Evolutionary conservation across 1,140 invertebrate species (phyloP), one percentile per base, ranked within the genome.

Genomic region (Pogonomyrmex californicus): DNA sequence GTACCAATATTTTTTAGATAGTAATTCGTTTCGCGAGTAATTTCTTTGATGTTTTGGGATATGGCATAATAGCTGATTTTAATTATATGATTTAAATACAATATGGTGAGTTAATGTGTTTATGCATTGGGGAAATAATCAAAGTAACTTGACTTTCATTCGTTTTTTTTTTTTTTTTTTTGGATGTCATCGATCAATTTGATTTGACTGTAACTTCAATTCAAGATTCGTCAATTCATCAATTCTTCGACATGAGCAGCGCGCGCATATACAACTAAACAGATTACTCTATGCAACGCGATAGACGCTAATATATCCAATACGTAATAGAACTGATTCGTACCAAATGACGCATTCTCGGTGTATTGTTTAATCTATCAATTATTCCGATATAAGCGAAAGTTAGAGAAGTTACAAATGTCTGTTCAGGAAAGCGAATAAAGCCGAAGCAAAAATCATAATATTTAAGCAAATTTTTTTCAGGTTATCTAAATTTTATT

Each of bases 271-370:
- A n/a, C 4, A 75, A 56, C 4, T 30, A 2, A 30, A 58, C n/a
- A 77, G 30, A 62, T 77, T 17, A n/a, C 2, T 77, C 6, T 77
- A 30, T 58, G 49, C n/a, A 75, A 75, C 38, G 12, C 12, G 41
- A 77, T 63, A 41, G 33, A 73, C 36, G 60, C 30, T n/a, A 4
- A 38, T 81, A n/a, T 81, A 54, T 41, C n/a, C 36, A 33, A 54
- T 38, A 9, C 17, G 10, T 30, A 7, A 17, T 23, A 33, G 51
- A 66, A 36, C 7, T 10, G 10, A 63, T 63, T 65, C 56, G n/a
- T 65, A 62, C 33, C 2, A 1, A 23, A 58, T 58, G 38, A 30
- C 4, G 12, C 36, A 14, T 7, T 56, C 2, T 0, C 6, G 30
- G 36, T 70, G 23, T 70, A 81, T 81, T 70, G 41, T 81, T 56